Evolutionary conservation across 2,113 vertebrate genomes (phyloP).

Genomic region (Stictonetta naevosa): DNA sequence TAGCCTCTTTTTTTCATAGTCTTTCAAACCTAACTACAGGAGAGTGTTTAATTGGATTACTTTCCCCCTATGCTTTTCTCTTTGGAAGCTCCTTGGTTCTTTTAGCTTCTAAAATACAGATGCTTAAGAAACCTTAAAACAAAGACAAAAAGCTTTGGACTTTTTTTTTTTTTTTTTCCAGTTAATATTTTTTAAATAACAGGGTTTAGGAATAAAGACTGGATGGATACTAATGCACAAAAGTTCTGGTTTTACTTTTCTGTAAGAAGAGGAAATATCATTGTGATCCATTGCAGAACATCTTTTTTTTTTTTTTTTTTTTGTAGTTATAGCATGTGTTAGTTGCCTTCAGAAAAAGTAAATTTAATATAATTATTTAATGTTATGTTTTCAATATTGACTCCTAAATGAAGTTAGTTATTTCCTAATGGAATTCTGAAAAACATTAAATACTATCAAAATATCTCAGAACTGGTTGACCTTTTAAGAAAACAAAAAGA

Average conservation of each 20-base stretch:
- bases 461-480: not conserved
- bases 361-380: not conserved
- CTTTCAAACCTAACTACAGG: not conserved
- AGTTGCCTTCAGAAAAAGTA: not conserved
- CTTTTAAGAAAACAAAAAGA: not conserved
- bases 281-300: not conserved
- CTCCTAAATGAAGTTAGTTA: not conserved
- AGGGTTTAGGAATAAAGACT: not conserved
- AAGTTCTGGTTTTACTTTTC: not conserved
- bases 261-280: not conserved
- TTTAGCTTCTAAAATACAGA: not conserved
- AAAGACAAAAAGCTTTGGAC: not conserved
- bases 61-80: accelerated
- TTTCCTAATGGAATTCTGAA: not conserved
- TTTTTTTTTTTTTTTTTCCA: not conserved
- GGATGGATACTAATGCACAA: not conserved
- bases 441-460: not conserved
- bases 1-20: not conserved
- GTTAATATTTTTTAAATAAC: not conserved
- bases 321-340: not conserved
- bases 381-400: not conserved
- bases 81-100: not conserved
- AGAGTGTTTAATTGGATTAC: not conserved
- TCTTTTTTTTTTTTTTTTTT: not conserved
- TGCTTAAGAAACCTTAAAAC: not conserved